Evolutionary conservation across 2,888 invertebrate species (phyloP), one percentile per base, ranked within the genome.

Genomic region (Lissonota sp.): DNA sequence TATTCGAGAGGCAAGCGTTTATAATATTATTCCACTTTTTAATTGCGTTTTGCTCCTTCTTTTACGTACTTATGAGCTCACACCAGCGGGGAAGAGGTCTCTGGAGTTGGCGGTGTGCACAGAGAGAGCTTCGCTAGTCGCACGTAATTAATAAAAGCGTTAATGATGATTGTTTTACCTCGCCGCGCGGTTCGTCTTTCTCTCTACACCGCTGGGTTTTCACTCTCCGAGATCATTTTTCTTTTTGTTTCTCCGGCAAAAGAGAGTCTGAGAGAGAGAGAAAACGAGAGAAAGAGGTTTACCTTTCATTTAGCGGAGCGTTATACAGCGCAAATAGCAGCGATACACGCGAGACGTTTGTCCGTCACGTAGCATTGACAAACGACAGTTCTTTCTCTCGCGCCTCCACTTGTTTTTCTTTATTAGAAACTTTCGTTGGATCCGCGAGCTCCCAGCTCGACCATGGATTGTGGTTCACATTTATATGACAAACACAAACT

Each of bases 321-420:
- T 53, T 60, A 67, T 8, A 14, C 10, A 66, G 37, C 62, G 37
- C 53, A 26, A 57, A 57, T 46, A 26, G 26, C 26, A 26, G 26
- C 26, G 26, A 26, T 26, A 26, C 26, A 26, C 57, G n/a, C 55
- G 64, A 73, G 70, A 75, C 73, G 66, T 62, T 70, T 60, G 70
- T 79, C 79, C 81, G 81, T 77, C 84, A 83, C 83, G 81, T 83
- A 84, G 57, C 74, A 81, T 79, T 83, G 84, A 84, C 84, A 84
- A 84, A 84, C 77, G 84, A 62, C 83, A 77, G 63, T 84, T 84
- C 75, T 83, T 78, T 80, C 55, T 73, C 58, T 71, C 53, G 49
- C 55, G 49, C 49, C 49, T 57, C 55, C 16, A 16, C 73, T 79
- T 78, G 78, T 78, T 78, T 81, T 81, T 81, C 81, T 79, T 83